Evolutionary conservation across 1,140 invertebrate genomes (phyloP), one percentile per base, ranked within the genome.

Genomic region (Belonocnema kinseyi): DNA sequence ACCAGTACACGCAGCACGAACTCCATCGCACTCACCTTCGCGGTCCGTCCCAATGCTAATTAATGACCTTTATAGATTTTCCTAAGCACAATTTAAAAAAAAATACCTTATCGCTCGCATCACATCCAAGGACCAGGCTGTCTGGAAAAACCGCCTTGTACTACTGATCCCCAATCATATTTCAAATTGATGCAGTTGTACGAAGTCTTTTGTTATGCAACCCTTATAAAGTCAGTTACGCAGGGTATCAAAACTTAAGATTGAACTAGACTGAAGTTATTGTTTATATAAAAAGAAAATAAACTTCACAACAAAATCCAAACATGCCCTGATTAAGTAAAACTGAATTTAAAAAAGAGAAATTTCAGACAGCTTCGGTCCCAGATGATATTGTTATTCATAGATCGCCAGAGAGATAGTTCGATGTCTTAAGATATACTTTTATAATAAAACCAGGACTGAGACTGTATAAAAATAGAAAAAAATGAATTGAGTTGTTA

Each of bases 21-120:
- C 92, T 86, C 92, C 93, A 93, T 82, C 92, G 92, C 86, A 93
- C 93, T 90, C 92, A 93, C 92, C 93, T 93, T 89, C 93, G 93
- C 88, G 93, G 93, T 94, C 93, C 92, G 93, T 94, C 84, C 92
- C 81, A 82, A 77, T 78, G 58, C 77, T 81, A 78, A 74, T 80
- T 82, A 56, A 77, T 83, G 81, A 83, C 77, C 82, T 81, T 74
- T 80, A 79, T 76, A 78, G 46, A 83, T 83, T 75, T 71, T 82
- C 81, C 80, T 79, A 58, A 79, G 77, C 76, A 79, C 77, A 58
- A 75, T 5, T 77, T 82, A 66, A 71, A 61, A 75, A 52, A 26
- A 52, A 56, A 72, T 61, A 52, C 53, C 19, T 8, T 66, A 75
- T 70, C 17, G 50, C 50, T 72, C 77, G 21, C 75, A 71, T 77